Base-by-base conservation (phyloP, 2,113 vertebrate species). In the Erythrolamprus reginae region DNA sequence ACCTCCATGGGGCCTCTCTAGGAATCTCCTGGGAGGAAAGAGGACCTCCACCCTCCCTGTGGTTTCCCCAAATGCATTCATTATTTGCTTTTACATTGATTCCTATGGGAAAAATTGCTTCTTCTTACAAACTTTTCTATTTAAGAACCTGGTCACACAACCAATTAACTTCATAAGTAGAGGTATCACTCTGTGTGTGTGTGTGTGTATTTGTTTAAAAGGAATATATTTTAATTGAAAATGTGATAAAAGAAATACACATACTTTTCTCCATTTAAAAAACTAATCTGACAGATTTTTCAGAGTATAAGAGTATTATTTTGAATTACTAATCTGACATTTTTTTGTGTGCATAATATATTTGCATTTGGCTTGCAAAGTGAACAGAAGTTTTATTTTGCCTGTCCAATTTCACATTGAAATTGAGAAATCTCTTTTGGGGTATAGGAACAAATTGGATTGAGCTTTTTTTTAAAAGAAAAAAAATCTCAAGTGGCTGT, bases 401-500 rank as follows among this genome's bases (percentile, higher is more conserved):
- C 61, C 89, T 94, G 93, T 92, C 88, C 90, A 61, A 94, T 95
- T 89, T 86, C 82, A 94, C 94, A 91, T 92, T 91, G 93, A 92
- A 92, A 90, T 87, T 56, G 85, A 93, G 85, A 93, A 96, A 91
- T 96, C 95, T 97, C 93, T 95, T 91, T 92, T 95, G 93, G 88
- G 55, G 95, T 92, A 94, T 94, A 96, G 94, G 88, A 96, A 94
- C 96, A 96, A 96, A 95, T 97, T 95, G 92, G 42, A 90, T 94
- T 92, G 95, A 96, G 94, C 93, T 94, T 93, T 89, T 96, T 56
- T 95, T 92, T 93, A 94, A 93, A 21, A n/a, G n/a, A n/a, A 77
- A 77, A 77, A 38, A 77, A 97, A 97, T 98, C 97, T 98, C 95
- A 95, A 98, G 98, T 98, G 97, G 98, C 97, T 99, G 97, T 98